Evolutionary conservation across 2,888 invertebrate genomes (phyloP).

Genomic region (Listrodromus nycthemerus): DNA sequence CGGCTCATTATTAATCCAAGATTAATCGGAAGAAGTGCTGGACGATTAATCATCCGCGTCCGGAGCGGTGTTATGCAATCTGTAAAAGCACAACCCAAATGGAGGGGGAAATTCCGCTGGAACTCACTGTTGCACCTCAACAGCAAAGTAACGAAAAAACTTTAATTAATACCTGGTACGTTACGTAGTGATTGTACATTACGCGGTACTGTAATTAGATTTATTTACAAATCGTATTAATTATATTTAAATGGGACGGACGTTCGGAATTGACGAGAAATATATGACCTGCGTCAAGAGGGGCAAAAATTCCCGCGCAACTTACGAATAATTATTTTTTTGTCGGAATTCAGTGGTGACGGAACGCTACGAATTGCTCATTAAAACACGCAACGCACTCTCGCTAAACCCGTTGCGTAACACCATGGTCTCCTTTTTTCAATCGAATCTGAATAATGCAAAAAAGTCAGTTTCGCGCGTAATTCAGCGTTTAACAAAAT

Average conservation of each 20-base stretch:
- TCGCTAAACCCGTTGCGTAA: neutral
- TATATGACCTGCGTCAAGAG: neutral
- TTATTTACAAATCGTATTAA: neutral
- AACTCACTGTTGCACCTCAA: neutral
- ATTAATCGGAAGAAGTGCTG: constrained; percentile 15
- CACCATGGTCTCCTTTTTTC: constrained; percentile 3
- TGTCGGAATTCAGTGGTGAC: neutral
- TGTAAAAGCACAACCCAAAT: neutral
- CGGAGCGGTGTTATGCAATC: constrained; percentile 1
- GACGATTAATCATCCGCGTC: constrained; percentile 30
- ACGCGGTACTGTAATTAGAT: neutral
- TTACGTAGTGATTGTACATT: constrained; percentile 14
- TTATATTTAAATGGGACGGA: neutral
- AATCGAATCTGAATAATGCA: neutral
- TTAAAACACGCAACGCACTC: constrained; percentile 3
- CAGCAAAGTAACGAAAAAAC: constrained; percentile 5
- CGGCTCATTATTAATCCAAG: constrained; percentile 23
- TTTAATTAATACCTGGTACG: constrained; percentile 16
- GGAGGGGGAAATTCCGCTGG: neutral
- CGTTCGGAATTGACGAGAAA: neutral
- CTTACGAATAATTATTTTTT: neutral
- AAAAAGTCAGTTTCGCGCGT: too few species aligned
- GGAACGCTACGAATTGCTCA: neutral
- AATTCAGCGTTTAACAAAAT: neutral
- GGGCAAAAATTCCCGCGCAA: neutral